Conservation (phyloP, 2,888 invertebrate genomes). For the Spatulosminthurus flaviceps region DNA sequence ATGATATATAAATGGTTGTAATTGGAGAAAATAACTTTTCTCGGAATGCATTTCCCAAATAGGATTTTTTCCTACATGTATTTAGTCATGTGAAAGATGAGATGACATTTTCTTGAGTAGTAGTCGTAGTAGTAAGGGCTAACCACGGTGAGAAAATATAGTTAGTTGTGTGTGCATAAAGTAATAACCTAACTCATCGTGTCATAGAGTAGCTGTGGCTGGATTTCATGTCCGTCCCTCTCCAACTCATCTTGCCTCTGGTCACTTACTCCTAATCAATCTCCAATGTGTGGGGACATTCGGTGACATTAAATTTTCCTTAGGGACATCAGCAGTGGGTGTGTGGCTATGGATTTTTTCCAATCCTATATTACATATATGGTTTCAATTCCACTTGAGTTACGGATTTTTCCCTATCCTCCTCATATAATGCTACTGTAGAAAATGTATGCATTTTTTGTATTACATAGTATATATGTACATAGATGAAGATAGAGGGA, state of each 20-base stretch:
- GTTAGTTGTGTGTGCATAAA: slow-evolving; percentile 16
- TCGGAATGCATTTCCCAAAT: neutral
- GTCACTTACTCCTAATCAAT: too few species aligned
- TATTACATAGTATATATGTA: too few species aligned
- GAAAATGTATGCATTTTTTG: too few species aligned
- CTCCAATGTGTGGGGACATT: too few species aligned
- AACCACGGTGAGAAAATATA: neutral
- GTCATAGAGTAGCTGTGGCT: slow-evolving; percentile 8
- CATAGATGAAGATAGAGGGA: too few species aligned
- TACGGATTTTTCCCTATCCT: too few species aligned
- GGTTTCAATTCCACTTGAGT: too few species aligned
- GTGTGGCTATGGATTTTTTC: too few species aligned
- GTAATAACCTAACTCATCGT: slow-evolving; percentile 38
- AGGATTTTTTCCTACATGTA: neutral
- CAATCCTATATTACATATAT: too few species aligned
- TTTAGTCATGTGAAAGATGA: neutral
- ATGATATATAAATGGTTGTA: neutral
- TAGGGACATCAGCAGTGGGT: too few species aligned
- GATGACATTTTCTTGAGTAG: neutral
- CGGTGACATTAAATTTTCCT: too few species aligned
- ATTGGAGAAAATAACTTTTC: slow-evolving; percentile 1
- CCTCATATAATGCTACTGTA: too few species aligned
- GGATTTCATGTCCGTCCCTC: neutral
- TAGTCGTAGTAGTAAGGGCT: neutral
- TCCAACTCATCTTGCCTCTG: neutral